Evolutionary conservation across 1,140 invertebrate genomes (phyloP), one percentile per base, ranked within the genome.

Genomic region (Drosophila busckii): DNA sequence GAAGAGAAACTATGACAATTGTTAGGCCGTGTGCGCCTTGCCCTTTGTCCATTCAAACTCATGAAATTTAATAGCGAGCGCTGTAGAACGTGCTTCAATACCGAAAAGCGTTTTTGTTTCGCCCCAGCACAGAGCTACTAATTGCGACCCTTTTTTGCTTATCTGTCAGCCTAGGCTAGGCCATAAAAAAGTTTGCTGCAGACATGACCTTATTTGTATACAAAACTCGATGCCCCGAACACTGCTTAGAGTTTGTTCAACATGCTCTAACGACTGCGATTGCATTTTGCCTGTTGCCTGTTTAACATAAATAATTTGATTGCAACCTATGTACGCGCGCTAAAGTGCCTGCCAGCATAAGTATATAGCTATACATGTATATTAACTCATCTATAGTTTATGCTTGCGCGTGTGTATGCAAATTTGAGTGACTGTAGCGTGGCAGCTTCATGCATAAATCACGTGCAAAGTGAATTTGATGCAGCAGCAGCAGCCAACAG

Each of bases 381-480:
- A n/a, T n/a, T n/a, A n/a, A n/a, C 4, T 29, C 9, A n/a, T 34
- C 38, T 65, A 44, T 26, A 65, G 28, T 58, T 50, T 50, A 22
- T 9, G 10, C 15, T 25, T 26, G 23, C 61, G 66, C 49, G 62
- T 65, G 54, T 66, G 61, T 66, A 65, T 66, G 42, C 40, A 60
- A 73, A 71, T 71, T 71, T 71, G 69, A 69, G 73, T 71, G 54
- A 45, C 54, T 63, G 68, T 62, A 50, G n/a, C n/a, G n/a, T n/a
- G n/a, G n/a, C 50, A 50, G 62, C 55, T 55, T 38, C 67, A 82
- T 80, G 76, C 73, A 73, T 80, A 73, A 73, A 73, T 73, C 69
- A 71, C 34, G 49, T 41, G 63, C 46, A 73, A 70, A 63, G 64
- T 56, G 52, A 48, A 73, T 67, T 62, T 65, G 68, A 66, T 55